Conservation (phyloP, 2,888 invertebrate genomes). For the Busseola fusca region DNA sequence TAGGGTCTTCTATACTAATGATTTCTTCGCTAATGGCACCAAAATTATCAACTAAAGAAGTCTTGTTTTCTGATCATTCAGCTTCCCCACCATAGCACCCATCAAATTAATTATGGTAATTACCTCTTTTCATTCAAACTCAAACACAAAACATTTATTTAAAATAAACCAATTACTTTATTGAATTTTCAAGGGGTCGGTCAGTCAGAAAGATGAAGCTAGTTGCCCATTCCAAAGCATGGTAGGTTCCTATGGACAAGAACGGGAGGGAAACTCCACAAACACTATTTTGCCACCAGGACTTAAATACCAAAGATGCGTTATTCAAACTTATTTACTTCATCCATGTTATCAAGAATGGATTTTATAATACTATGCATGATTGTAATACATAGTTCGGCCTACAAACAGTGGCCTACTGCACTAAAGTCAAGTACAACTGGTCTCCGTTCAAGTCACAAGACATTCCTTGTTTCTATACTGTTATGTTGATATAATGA, state of each 20-base stretch:
- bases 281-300: too few species aligned
- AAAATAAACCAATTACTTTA: too few species aligned
- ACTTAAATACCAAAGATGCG: neutral
- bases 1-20: neutral
- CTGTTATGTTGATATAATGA: conserved; percentile 23
- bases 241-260: too few species aligned
- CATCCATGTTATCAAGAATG: conserved; percentile 25
- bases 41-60: neutral
- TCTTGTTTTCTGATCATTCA: neutral
- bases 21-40: neutral
- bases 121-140: neutral
- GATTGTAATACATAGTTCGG: conserved; percentile 28
- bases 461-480: conserved; percentile 24
- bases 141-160: too few species aligned
- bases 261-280: too few species aligned
- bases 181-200: too few species aligned
- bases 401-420: conserved; percentile 50
- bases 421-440: conserved; percentile 53
- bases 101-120: neutral
- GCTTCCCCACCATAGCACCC: neutral
- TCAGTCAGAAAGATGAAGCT: too few species aligned
- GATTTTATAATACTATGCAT: conserved; percentile 19
- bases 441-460: conserved; percentile 27
- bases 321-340: neutral
- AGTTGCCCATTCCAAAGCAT: too few species aligned